Conservation (phyloP, 1,140 invertebrate species). For the Lepidurus arcticus region DNA sequence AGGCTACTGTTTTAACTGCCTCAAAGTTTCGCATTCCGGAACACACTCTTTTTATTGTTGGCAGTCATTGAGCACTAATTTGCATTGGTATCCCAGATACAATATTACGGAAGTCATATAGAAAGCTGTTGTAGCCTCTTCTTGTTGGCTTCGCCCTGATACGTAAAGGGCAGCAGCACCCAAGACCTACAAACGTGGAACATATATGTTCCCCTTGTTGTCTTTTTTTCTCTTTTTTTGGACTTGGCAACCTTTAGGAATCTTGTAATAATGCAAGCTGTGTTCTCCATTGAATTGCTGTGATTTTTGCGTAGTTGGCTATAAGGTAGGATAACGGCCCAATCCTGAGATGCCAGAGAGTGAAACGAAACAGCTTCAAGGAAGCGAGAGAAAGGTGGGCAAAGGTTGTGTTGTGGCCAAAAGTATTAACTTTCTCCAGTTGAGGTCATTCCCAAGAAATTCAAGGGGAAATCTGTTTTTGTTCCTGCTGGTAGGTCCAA, state of each 20-base stretch:
- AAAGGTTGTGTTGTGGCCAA: background rate
- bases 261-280: background rate
- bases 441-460: background rate
- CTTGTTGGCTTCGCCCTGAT: background rate
- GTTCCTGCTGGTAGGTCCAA: too few species aligned
- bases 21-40: background rate
- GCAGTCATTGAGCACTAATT: background rate
- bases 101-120: background rate
- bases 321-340: background rate
- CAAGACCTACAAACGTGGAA: background rate
- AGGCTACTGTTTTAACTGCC: background rate
- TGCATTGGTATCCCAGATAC: background rate
- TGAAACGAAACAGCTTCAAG: background rate
- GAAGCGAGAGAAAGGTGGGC: slow-evolving; percentile 16
- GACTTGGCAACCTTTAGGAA: background rate
- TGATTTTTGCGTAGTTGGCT: background rate
- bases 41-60: background rate
- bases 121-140: background rate
- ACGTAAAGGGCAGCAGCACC: background rate
- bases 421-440: slow-evolving; percentile 2
- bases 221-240: background rate
- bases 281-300: background rate
- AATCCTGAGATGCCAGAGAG: background rate
- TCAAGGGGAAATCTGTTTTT: too few species aligned
- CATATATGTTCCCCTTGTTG: background rate